Base-by-base conservation (phyloP, 2,888 invertebrate species). In the Drosophila suboccidentalis region DNA sequence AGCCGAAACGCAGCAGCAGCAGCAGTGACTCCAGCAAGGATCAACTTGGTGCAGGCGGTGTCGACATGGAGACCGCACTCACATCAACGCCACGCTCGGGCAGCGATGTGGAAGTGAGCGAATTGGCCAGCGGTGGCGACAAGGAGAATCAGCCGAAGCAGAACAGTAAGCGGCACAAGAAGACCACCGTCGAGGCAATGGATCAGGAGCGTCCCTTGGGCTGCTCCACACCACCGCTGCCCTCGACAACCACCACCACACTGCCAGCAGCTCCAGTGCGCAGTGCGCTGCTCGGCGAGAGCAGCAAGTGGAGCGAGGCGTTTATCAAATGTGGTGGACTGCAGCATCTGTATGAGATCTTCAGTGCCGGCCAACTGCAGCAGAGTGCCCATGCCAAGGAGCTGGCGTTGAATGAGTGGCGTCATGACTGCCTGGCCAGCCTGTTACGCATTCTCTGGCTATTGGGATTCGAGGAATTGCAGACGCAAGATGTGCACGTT, bases 381-480 rank as follows among this genome's bases (percentile, higher is more conserved):
- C 95, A 95, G 60, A 95, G 95, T 26, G 95, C 96, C 58, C 96
- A 97, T 78, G 95, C 96, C 82, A 87, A 87, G 49, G 92, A 92
- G 53, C 68, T 90, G 41, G 80, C 89, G 10, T 76, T 91, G 2
- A 93, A 93, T 66, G 97, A 98, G 93, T 98, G 98, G 98, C 96
- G 98, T 61, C 98, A 98, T 91, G 98, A 98, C 91, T 98, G 98
- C 89, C 93, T 98, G 32, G 98, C 98, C 4, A 95, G 97, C 77
- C 93, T 98, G 10, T 92, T 98, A 58, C 97, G 98, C 89, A 94
- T 98, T 74, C 93, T 98, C 9, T 97, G 97, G 92, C 96, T 98
- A 72, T 94, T 98, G 58, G 98, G 98, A 0, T 96, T 97, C 10
- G 94, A 60, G 92, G 87, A 87, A 91, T 39, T 94, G 92, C 91